Percentiles rank a stretch among this genome's conserved stretches.
Evolutionary conservation across 2,113 vertebrate species (phyloP).

Genomic region (Cyprinodon tularosa): DNA sequence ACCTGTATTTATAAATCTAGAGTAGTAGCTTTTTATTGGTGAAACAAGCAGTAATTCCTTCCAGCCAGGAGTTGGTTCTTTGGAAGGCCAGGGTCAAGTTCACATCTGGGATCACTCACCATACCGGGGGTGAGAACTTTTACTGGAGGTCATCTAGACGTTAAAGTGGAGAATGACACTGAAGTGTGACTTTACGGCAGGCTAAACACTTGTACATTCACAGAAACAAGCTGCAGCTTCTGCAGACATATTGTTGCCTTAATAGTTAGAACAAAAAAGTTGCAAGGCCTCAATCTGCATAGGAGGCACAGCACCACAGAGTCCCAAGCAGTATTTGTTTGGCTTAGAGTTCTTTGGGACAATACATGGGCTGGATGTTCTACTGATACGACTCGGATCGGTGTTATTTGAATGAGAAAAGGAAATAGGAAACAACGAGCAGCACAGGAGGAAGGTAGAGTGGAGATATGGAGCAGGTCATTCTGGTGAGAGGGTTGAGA

Average conservation of each 20-base stretch:
- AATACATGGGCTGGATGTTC: constrained; percentile 26
- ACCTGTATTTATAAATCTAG: constrained; percentile 29
- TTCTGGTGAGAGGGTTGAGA: constrained; percentile 31
- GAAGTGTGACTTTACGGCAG: constrained; percentile 46
- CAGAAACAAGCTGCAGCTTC: constrained; percentile 15
- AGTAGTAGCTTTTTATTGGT: constrained; percentile 45
- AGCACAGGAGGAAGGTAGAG: constrained; percentile 49
- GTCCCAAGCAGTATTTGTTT: background rate
- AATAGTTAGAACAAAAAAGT: background rate
- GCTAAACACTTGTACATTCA: constrained; percentile 14
- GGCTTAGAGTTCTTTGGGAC: constrained; percentile 5
- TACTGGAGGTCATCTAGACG: constrained; percentile 56
- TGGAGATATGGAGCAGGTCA: constrained; percentile 32
- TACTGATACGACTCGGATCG: constrained; percentile 30
- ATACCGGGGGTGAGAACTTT: constrained; percentile 48
- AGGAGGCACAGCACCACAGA: background rate
- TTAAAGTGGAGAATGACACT: constrained; percentile 62
- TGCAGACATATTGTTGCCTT: constrained; percentile 6
- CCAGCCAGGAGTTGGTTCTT: constrained; percentile 54
- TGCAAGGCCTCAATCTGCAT: background rate
- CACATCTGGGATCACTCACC: constrained; percentile 64
- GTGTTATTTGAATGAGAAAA: constrained; percentile 51
- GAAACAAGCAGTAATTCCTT: constrained; percentile 66
- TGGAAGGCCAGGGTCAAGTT: constrained; percentile 66
- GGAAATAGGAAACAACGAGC: constrained; percentile 66